These are phyloP conservation scores for Blomia tropicalis DNA, from an alignment of 2,888 invertebrate species.

Conservation along the genomic window DNA sequence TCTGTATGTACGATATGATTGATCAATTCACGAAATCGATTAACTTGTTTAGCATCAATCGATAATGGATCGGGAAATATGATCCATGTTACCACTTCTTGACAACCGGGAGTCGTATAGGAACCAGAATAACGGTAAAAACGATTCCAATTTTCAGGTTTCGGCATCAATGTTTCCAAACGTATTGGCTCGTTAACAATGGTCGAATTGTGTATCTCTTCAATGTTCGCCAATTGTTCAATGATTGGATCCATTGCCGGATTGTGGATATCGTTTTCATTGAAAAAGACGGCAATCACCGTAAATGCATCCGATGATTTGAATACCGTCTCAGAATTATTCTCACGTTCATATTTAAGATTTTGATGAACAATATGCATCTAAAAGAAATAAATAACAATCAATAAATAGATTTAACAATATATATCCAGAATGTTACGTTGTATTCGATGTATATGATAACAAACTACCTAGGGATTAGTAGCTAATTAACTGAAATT, in stretches of 20 bases:
- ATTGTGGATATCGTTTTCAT: slow-evolving; percentile 18
- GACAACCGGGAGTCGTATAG: slow-evolving; percentile 19
- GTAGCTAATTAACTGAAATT: no score
- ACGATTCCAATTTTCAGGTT: background rate
- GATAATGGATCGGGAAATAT: slow-evolving; percentile 12
- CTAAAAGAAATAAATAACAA: background rate
- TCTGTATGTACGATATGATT: background rate
- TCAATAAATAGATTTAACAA: no score
- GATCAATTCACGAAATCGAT: background rate
- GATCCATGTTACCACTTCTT: slow-evolving; percentile 24
- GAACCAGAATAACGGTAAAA: slow-evolving; percentile 23
- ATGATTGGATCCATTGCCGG: slow-evolving; percentile 15
- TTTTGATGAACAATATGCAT: slow-evolving; percentile 20
- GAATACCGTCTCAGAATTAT: background rate
- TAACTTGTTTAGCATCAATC: slow-evolving; percentile 14
- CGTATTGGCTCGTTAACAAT: slow-evolving; percentile 10
- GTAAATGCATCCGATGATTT: slow-evolving; percentile 13
- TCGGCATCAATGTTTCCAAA: slow-evolving; percentile 13
- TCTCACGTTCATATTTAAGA: slow-evolving; percentile 18
- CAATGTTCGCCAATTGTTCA: slow-evolving; percentile 13
- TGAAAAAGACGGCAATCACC: slow-evolving; percentile 12
- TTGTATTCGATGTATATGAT: no score
- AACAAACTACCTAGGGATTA: no score
- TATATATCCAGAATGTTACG: no score
- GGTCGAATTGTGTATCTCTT: slow-evolving; percentile 1